These are phyloP conservation scores for Sebastes itinus DNA, from an alignment of 2,797 vertebrate species.

Conservation along the genomic window DNA sequence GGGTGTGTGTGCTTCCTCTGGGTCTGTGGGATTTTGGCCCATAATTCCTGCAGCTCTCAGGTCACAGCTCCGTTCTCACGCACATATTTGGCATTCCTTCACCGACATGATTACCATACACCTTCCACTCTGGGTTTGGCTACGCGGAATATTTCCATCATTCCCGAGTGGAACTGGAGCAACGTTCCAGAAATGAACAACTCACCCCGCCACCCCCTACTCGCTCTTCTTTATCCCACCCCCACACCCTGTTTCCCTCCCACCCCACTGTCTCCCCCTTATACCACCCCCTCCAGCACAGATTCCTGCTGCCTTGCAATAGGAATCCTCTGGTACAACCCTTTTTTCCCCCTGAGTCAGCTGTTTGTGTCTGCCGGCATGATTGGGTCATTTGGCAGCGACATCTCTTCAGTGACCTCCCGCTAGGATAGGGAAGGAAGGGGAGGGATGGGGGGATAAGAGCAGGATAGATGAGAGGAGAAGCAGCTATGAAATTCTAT, in stretches of 20 bases:
- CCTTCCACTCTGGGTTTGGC: conserved; percentile 87
- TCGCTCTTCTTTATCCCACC: conserved; percentile 62
- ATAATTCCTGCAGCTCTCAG: conserved; percentile 87
- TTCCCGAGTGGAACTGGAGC: conserved; percentile 78
- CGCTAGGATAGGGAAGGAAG: conserved; percentile 71
- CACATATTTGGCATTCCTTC: conserved; percentile 88
- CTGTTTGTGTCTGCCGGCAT: conserved; percentile 79
- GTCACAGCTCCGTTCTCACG: conserved; percentile 86
- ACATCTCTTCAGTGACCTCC: conserved; percentile 77
- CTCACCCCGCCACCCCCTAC: conserved; percentile 62
- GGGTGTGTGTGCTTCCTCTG: conserved; percentile 87
- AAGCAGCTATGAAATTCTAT: conserved; percentile 52
- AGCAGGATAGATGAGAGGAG: conserved; percentile 56
- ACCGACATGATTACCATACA: conserved; percentile 86
- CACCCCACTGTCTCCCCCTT: conserved; percentile 59
- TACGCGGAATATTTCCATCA: conserved; percentile 84
- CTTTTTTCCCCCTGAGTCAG: conserved; percentile 81
- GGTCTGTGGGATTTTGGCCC: conserved; percentile 86
- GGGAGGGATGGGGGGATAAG: conserved; percentile 46
- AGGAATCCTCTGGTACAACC: conserved; percentile 73
- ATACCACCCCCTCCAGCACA: conserved; percentile 46
- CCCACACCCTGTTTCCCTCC: conserved; percentile 45
- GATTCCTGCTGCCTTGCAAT: conserved; percentile 74
- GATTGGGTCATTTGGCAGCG: conserved; percentile 83
- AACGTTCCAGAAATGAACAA: conserved; percentile 77